Conservation (phyloP, 2,888 invertebrate species). For the Limenitis camilla region DNA sequence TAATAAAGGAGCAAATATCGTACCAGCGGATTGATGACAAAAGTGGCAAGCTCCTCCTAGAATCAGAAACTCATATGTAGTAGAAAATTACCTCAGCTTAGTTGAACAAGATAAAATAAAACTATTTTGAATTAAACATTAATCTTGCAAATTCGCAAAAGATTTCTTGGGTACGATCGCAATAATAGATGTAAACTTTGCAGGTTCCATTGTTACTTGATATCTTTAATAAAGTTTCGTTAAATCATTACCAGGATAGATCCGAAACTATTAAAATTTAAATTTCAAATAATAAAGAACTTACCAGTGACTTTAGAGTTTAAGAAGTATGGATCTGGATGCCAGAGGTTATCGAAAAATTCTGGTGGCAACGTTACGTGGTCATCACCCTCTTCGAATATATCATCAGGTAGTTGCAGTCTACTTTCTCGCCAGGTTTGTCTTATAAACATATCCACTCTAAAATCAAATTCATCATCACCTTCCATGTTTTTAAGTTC, state of each 20-base stretch:
- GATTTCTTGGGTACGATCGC: too few species aligned
- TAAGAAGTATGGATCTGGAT: slow-evolving; percentile 88
- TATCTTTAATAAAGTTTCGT: too few species aligned
- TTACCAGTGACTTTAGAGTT: slow-evolving; percentile 89
- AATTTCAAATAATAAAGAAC: neutral
- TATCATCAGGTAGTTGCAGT: slow-evolving; percentile 82
- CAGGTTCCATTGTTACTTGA: too few species aligned
- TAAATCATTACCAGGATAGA: too few species aligned
- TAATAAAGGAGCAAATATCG: slow-evolving; percentile 22
- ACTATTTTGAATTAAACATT: too few species aligned
- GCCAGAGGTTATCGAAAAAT: slow-evolving; percentile 90
- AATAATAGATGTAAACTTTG: too few species aligned
- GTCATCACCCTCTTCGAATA: slow-evolving; percentile 87
- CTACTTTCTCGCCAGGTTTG: slow-evolving; percentile 88
- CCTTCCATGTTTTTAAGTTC: too few species aligned
- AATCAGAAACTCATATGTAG: slow-evolving; percentile 39
- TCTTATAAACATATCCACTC: slow-evolving; percentile 89
- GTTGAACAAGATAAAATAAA: slow-evolving; percentile 12
- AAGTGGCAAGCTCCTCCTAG: slow-evolving; percentile 68
- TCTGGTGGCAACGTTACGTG: slow-evolving; percentile 86
- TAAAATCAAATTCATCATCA: slow-evolving; percentile 38
- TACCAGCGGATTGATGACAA: slow-evolving; percentile 60
- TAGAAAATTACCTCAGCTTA: slow-evolving; percentile 15
- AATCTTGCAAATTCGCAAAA: too few species aligned
- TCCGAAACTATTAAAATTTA: neutral